Conservation (phyloP, 2,797 vertebrate species). For the Vespertilio murinus region DNA sequence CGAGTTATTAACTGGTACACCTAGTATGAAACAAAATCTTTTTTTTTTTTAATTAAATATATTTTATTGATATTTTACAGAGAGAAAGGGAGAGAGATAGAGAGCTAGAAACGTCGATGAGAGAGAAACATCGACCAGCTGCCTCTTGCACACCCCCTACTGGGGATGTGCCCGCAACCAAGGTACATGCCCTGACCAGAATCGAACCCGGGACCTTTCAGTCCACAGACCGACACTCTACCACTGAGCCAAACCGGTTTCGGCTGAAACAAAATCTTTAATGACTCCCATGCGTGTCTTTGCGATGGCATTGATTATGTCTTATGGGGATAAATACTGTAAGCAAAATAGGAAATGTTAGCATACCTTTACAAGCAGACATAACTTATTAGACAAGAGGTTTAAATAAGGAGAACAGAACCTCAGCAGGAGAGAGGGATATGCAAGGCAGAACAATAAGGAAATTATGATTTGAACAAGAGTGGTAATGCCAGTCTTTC, state of each 20-base stretch:
- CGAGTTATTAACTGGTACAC: no score
- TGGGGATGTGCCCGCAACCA: no score
- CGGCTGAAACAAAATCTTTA: constrained; percentile 28
- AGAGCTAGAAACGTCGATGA: no score
- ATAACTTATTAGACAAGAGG: background rate
- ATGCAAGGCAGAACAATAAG: background rate
- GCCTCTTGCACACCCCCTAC: no score
- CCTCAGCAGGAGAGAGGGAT: background rate
- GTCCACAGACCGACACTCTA: no score
- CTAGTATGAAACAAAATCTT: background rate
- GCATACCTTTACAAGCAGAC: constrained; percentile 22
- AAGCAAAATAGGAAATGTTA: constrained; percentile 21
- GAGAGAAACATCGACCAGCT: no score
- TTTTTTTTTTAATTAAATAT: no score
- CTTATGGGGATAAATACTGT: background rate
- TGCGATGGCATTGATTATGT: background rate
- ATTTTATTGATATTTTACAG: no score
- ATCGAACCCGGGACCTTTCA: no score
- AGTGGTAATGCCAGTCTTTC: background rate
- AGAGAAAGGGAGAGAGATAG: no score
- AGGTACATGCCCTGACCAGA: no score
- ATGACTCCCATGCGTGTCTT: background rate
- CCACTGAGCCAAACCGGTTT: no score
- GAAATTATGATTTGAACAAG: constrained; percentile 8
- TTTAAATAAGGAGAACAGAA: background rate